phyloP scores from a whole-genome alignment of 2,113 vertebrate species.

The Sphaerodactylus townsendi region DNA sequence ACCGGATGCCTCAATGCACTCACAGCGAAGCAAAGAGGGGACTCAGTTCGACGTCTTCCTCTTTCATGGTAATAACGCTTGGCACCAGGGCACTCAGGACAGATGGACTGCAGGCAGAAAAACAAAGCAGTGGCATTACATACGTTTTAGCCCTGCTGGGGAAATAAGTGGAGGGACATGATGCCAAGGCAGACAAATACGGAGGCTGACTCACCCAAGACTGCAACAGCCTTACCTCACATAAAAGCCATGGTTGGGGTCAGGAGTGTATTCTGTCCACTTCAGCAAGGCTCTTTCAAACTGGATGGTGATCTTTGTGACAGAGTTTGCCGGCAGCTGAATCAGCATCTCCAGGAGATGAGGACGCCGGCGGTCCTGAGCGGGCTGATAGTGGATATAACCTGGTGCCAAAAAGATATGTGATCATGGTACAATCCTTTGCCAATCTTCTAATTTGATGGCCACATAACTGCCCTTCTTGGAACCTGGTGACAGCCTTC shows the following conservation, averaged over 20 bases:
- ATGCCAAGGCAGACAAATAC: not conserved
- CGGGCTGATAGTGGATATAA: constrained; percentile 96
- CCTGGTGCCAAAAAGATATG: constrained; percentile 71
- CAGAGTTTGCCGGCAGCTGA: constrained; percentile 92
- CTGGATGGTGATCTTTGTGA: constrained; percentile 94
- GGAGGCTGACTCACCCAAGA: not conserved
- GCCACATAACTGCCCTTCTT: not conserved
- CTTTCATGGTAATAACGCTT: constrained; percentile 83
- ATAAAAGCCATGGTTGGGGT: constrained; percentile 98
- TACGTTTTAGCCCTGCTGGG: not conserved
- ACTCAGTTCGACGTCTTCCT: constrained; percentile 73
- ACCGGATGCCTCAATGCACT: constrained; percentile 64
- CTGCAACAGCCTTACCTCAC: constrained; percentile 76
- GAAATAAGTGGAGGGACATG: not conserved
- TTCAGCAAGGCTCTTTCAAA: constrained; percentile 95
- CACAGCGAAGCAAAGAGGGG: constrained; percentile 89
- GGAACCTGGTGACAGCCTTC: not conserved
- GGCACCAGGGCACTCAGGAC: constrained; percentile 93
- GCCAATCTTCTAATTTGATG: not conserved
- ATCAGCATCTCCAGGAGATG: constrained; percentile 97
- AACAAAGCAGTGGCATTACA: not conserved
- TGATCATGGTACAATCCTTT: constrained; percentile 3
- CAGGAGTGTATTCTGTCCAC: constrained; percentile 97
- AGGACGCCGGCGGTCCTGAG: constrained; percentile 89
- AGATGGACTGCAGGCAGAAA: constrained; percentile 81